These are phyloP conservation scores for Microcebus lehilahytsara DNA, from an alignment of 2,113 vertebrate genomes.

Conservation along the genomic window DNA sequence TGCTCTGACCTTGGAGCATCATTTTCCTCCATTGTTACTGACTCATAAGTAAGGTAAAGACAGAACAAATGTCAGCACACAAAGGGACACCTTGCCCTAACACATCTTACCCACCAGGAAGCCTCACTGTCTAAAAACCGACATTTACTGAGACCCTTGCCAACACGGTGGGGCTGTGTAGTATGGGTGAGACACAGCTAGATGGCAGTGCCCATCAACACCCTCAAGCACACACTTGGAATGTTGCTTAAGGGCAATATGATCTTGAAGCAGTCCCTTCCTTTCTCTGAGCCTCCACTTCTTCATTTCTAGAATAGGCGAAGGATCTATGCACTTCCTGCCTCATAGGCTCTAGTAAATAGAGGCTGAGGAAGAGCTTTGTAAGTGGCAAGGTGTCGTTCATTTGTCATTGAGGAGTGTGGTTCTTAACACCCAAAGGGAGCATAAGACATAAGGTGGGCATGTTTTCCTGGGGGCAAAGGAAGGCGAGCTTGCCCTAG, in stretches of 20 bases:
- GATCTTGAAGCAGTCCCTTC: not conserved
- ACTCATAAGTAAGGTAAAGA: not conserved
- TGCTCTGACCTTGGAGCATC: not conserved
- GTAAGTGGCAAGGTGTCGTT: not conserved
- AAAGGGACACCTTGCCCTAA: not conserved
- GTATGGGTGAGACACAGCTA: not conserved
- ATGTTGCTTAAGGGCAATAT: not conserved
- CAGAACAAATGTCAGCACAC: not conserved
- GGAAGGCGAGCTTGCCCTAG: not conserved
- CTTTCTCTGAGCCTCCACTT: not conserved
- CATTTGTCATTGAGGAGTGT: not conserved
- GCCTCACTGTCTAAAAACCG: not conserved
- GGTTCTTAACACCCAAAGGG: not conserved
- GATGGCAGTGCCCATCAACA: not conserved
- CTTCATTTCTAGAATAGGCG: not conserved
- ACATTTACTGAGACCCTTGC: not conserved
- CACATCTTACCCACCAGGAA: not conserved
- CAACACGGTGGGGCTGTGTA: not conserved
- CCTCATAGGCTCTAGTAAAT: not conserved
- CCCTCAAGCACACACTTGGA: not conserved
- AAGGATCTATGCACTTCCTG: not conserved
- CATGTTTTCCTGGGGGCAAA: not conserved
- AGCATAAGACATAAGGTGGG: not conserved
- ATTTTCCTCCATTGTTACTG: not conserved
- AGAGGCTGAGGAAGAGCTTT: not conserved